These are phyloP conservation scores for Serripes groenlandicus DNA, from an alignment of 2,888 invertebrate species.

Conservation along the genomic window DNA sequence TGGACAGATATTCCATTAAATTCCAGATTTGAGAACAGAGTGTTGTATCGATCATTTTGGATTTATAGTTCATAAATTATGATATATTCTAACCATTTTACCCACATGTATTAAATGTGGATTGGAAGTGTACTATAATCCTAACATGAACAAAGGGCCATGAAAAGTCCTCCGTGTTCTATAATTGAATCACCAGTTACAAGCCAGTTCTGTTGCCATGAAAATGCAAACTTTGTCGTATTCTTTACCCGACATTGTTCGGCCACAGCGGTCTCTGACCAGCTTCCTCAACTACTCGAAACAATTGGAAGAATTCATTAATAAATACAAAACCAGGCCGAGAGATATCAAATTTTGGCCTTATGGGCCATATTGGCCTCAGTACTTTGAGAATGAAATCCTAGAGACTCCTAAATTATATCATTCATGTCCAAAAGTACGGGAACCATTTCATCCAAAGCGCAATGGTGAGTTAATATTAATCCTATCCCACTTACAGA, in stretches of 20 bases:
- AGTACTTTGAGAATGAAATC: constrained; percentile 74
- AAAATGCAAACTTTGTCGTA: constrained; percentile 51
- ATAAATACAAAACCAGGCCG: constrained; percentile 79
- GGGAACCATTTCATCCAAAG: constrained; percentile 71
- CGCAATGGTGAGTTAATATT: constrained; percentile 68
- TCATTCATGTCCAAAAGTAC: constrained; percentile 55
- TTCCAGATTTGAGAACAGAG: no score
- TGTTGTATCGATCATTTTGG: no score
- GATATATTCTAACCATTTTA: no score
- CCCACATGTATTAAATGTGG: background rate
- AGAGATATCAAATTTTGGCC: constrained; percentile 85
- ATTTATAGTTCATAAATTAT: no score
- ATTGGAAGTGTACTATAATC: no score
- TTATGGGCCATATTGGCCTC: constrained; percentile 84
- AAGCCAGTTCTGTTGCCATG: constrained; percentile 28
- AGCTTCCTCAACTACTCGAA: constrained; percentile 77
- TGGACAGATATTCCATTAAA: no score
- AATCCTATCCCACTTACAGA: no score
- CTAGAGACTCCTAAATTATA: constrained; percentile 77
- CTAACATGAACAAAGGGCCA: background rate
- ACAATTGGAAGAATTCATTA: constrained; percentile 82
- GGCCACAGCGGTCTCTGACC: constrained; percentile 63
- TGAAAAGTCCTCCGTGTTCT: constrained; percentile 7
- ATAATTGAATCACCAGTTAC: background rate
- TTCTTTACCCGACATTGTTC: constrained; percentile 39